These are phyloP conservation scores for Platygyra sinensis DNA, from an alignment of 64 coral and sea anemone genomes.

Conservation along the genomic window DNA sequence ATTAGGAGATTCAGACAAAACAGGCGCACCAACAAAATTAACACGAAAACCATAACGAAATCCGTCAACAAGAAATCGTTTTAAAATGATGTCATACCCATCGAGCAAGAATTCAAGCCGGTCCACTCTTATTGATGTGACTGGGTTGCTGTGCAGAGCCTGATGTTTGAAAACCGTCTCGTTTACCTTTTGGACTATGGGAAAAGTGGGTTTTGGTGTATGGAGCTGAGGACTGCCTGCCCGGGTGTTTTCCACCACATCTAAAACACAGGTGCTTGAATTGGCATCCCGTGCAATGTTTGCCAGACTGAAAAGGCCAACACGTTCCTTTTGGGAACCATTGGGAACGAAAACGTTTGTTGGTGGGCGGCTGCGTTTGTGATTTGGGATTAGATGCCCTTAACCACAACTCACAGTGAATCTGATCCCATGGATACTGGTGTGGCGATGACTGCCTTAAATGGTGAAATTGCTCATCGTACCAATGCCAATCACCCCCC, in stretches of 20 bases:
- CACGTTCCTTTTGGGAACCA: slow-evolving; percentile 19
- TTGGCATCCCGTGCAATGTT: not conserved
- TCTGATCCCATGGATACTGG: not conserved
- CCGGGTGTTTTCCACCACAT: slow-evolving; percentile 4
- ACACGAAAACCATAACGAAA: slow-evolving; percentile 22
- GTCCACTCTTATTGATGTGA: not conserved
- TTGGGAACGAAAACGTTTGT: slow-evolving; percentile 3
- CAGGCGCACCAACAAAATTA: no score
- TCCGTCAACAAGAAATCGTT: slow-evolving; percentile 9
- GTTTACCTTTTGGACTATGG: not conserved
- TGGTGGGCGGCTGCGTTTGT: not conserved
- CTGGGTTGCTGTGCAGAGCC: not conserved
- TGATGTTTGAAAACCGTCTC: not conserved
- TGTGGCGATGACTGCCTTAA: not conserved
- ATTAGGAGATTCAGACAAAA: no score
- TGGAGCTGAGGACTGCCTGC: not conserved
- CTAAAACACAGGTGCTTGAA: not conserved
- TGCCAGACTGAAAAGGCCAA: slow-evolving; percentile 7
- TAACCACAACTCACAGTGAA: not conserved
- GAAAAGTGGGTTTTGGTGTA: not conserved
- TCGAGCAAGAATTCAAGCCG: slow-evolving; percentile 3
- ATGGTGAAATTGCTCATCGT: slow-evolving; percentile 18
- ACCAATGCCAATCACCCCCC: not conserved
- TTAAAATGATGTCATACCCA: not conserved
- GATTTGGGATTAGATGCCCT: not conserved